Conservation (phyloP, 92 coral and sea anemone species). For the Umimayanthus chanpuru region DNA sequence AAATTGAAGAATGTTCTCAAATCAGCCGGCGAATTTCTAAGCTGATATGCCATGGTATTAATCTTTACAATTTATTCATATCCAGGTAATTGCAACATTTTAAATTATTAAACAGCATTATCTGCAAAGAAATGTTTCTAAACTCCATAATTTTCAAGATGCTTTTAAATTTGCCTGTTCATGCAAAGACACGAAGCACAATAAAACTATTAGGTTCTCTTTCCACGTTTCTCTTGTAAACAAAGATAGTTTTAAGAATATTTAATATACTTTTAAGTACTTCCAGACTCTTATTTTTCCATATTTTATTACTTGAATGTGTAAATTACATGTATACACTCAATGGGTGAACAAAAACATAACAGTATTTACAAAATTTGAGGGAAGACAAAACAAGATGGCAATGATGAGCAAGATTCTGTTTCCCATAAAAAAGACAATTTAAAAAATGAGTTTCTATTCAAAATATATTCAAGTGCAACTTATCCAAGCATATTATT, state of each 20-base stretch:
- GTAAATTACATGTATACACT: neutral
- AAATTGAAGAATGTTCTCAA: neutral
- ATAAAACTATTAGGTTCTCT: neutral
- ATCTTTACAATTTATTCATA: neutral
- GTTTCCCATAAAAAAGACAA: neutral
- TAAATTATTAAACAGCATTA: slow-evolving; percentile 10
- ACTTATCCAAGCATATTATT: neutral
- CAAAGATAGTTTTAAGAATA: neutral
- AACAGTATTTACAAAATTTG: neutral
- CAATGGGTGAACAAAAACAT: neutral
- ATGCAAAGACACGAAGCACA: neutral
- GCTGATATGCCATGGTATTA: neutral
- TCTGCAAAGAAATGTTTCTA: neutral
- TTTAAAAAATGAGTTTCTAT: too few species aligned
- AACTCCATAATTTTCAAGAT: neutral
- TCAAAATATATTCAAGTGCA: slow-evolving; percentile 9
- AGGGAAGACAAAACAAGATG: neutral
- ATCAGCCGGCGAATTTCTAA: too few species aligned
- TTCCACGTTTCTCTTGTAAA: neutral
- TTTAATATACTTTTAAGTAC: neutral
- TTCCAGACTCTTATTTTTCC: neutral
- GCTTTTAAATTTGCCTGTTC: neutral
- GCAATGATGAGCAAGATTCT: neutral
- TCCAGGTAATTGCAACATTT: neutral
- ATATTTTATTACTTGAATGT: neutral